phyloP scores from a whole-genome alignment of 2,888 invertebrate genomes.

The Flexamia atlantica region DNA sequence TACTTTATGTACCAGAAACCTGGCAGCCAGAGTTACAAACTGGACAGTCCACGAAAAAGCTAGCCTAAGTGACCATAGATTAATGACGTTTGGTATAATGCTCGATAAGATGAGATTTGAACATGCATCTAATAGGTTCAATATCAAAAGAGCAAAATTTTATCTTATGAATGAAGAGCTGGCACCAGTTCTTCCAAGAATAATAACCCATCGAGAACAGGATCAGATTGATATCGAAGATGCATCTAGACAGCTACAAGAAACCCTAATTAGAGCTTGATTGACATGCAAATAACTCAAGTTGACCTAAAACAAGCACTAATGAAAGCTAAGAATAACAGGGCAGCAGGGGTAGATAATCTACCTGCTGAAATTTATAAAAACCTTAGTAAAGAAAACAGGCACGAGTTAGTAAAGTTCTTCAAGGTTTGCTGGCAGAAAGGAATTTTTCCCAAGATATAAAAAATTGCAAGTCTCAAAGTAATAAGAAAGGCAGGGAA shows the following conservation, averaged over 20 bases:
- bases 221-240: neutral
- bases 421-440: neutral
- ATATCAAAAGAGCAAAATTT: neutral
- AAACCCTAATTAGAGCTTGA: constrained; percentile 3
- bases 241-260: neutral
- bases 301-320: neutral
- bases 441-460: constrained; percentile 13
- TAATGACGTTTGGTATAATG: neutral
- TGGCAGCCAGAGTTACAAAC: neutral
- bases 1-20: neutral
- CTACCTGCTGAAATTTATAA: constrained; percentile 5
- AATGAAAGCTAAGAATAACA: neutral
- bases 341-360: neutral
- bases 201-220: neutral
- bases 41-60: constrained; percentile 22
- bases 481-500: constrained; percentile 30
- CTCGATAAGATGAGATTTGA: neutral
- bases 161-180: neutral
- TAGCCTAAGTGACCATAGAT: constrained; percentile 34
- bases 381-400: neutral
- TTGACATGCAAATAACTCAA: neutral
- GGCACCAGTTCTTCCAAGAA: neutral
- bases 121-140: neutral
- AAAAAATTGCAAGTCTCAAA: constrained; percentile 9
- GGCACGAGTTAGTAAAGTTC: neutral